phyloP scores from a whole-genome alignment of 2,113 vertebrate species.

The Tiliqua scincoides region DNA sequence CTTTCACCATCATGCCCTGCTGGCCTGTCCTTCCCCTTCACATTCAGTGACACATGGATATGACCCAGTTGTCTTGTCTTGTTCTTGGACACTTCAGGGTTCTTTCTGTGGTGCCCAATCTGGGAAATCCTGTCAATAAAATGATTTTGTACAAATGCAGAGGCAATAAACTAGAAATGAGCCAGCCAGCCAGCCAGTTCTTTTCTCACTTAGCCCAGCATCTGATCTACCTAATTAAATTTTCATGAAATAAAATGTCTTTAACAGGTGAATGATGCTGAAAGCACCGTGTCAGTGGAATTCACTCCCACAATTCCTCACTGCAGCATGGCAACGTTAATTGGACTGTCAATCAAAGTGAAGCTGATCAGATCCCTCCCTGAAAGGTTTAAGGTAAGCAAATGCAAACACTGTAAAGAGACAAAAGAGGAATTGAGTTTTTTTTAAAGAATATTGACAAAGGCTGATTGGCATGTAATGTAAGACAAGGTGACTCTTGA shows the following conservation, averaged over 20 bases:
- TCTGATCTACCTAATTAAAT: not conserved
- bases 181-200: not conserved
- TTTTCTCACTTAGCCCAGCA: not conserved
- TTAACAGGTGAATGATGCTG: slow-evolving; percentile 83
- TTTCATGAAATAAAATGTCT: not conserved
- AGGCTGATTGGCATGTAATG: not conserved
- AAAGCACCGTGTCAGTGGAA: slow-evolving; percentile 84
- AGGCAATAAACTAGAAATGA: not conserved
- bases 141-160: not conserved
- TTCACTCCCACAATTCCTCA: slow-evolving; percentile 97
- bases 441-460: fast-evolving
- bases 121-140: not conserved
- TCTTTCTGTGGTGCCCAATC: not conserved
- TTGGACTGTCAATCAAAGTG: slow-evolving; percentile 97
- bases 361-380: slow-evolving; percentile 92
- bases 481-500: not conserved
- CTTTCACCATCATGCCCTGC: not conserved
- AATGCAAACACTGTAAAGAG: fast-evolving
- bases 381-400: slow-evolving; percentile 89
- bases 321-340: slow-evolving; percentile 98
- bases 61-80: not conserved
- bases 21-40: not conserved
- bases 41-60: not conserved
- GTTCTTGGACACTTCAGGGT: not conserved
- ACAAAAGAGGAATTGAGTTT: not conserved